phyloP scores from a whole-genome alignment of 2,888 invertebrate genomes.

The Andricus quercusramuli region DNA sequence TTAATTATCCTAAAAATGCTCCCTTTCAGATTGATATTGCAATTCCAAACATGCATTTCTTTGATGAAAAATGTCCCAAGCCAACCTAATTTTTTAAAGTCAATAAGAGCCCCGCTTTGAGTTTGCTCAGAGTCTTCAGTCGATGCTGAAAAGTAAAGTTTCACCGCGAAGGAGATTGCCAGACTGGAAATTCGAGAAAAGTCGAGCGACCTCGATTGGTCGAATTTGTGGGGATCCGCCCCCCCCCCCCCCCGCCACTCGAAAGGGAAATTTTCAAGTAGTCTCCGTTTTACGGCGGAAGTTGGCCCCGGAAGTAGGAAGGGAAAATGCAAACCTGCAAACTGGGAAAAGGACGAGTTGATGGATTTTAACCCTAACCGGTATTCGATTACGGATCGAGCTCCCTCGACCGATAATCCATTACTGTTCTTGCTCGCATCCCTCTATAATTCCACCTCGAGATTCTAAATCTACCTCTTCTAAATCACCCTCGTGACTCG shows the following conservation, averaged over 20 bases:
- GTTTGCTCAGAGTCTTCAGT: conserved; percentile 16
- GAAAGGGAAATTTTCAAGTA: conserved; percentile 14
- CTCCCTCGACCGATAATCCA: conserved; percentile 70
- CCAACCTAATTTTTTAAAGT: conserved; percentile 28
- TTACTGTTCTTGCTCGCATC: conserved; percentile 72
- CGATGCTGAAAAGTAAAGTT: conserved; percentile 25
- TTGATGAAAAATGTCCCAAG: conserved; percentile 22
- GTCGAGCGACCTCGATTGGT: neutral
- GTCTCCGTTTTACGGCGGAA: conserved; percentile 34
- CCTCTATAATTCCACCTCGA: conserved; percentile 44
- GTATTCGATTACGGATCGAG: conserved; percentile 65
- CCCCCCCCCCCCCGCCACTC: neutral
- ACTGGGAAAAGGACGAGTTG: conserved; percentile 64
- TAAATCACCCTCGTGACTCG: conserved; percentile 65
- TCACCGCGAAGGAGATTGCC: conserved; percentile 8
- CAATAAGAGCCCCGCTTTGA: conserved; percentile 24
- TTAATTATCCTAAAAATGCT: conserved; percentile 23
- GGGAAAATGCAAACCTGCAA: conserved; percentile 55
- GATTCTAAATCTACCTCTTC: conserved; percentile 1
- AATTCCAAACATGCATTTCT: conserved; percentile 35
- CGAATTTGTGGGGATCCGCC: neutral
- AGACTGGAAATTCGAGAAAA: conserved; percentile 24
- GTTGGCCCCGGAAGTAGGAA: conserved; percentile 49
- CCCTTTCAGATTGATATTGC: conserved; percentile 18
- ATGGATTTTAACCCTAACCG: conserved; percentile 74